Evolutionary conservation across 1,140 invertebrate species (phyloP), one percentile per base, ranked within the genome.

Genomic region (Halyomorpha halys): DNA sequence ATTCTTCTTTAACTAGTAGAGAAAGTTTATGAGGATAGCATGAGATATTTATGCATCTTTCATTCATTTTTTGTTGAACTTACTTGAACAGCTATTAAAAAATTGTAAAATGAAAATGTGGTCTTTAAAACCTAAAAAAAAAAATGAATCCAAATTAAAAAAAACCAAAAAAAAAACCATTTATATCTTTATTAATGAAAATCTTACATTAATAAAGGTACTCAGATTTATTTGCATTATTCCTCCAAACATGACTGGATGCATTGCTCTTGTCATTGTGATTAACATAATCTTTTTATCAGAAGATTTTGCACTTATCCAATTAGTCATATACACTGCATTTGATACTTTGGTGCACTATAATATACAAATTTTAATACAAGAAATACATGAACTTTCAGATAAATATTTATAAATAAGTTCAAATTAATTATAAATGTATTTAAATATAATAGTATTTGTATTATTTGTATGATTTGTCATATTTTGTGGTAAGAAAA

Each of bases 81-180:
- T 18, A 39, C 14, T 27, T 25, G n/a, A 16, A 49, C 47, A n/a
- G 47, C 47, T 19, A n/a, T 18, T 18, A 49, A 11, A 49, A 49
- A 49, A 49, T 49, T 49, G 47, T 49, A 49, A 49, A 19, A 49
- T 21, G 47, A 19, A 21, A 49, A 49, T 49, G 21, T 49, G n/a
- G 47, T 49, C n/a, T 49, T 49, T 14, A 49, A 21, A 49, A 49
- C 47, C 47, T 49, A 49, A 6, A 49, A 49, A 18, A 49, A 5
- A 49, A 19, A 19, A 14, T 19, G 2, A 49, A 19, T 11, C 6
- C 13, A n/a, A n/a, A n/a, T n/a, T n/a, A n/a, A n/a, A n/a, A n/a
- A n/a, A n/a, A n/a, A n/a, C n/a, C n/a, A n/a, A n/a, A n/a, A n/a
- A n/a, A n/a, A n/a, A 47, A 5, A 47, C 15, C 6, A 49, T 19